Evolutionary conservation across 2,888 invertebrate genomes (phyloP), one percentile per base, ranked within the genome.

Genomic region (Uropetala carovei): DNA sequence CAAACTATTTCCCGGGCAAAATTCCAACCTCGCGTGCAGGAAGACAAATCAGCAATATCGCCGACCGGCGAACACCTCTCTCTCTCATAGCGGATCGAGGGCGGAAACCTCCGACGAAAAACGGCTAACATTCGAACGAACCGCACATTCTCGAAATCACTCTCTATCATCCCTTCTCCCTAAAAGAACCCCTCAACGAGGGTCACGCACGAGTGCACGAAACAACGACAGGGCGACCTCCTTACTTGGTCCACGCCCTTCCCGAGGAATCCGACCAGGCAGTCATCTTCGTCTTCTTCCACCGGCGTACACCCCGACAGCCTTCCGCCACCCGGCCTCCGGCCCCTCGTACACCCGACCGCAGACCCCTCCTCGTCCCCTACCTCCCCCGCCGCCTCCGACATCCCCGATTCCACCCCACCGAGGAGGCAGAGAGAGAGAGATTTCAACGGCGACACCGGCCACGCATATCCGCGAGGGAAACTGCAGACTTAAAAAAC

Each of bases 221-320:
- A 22, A 68, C 68, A 68, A 68, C n/a, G 22, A 22, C 22, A 7
- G 2, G 4, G 16, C 68, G 89, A 14, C 59, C n/a, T 58, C 95
- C 96, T 93, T 96, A 96, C 96, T 95, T 96, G 95, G 94, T 95
- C 95, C 92, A 96, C 96, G 94, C 96, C 96, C 93, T 95, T 96
- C 92, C 96, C 96, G 68, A 96, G 95, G 94, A 96, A 96, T 92
- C 96, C 96, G 91, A 96, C 95, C 93, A 96, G 96, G 92, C 95
- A 96, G 91, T 95, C 95, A 93, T 95, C 95, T 93, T 95, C 95
- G 75, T 95, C 95, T 83, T 95, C 94, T 92, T 95, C 95, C n/a
- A 95, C 92, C 3, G 16, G 59, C 57, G 81, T 22, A 16, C 81
- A 75, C 57, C 85, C 83, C 81, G 89, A 89, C 13, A 89, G 89